Evolutionary conservation across 92 coral and sea anemone genomes (phyloP), one percentile per base, ranked within the genome.

Genomic region (Porites evermanni): DNA sequence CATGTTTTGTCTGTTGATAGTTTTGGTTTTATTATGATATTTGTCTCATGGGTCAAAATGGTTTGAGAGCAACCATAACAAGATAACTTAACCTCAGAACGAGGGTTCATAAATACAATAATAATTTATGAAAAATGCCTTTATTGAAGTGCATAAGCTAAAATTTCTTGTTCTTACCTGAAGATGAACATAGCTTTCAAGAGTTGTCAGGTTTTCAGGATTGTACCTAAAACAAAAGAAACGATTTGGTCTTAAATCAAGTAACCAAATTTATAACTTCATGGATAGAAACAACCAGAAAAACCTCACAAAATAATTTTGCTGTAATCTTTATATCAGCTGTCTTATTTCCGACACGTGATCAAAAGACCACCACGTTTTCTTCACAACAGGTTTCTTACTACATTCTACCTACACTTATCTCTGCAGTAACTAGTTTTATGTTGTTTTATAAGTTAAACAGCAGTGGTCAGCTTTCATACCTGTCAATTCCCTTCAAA

Each of bases 401-500:
- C 24, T 4, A 56, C 2, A 13, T 12, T 26, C 29, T 9, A n/a
- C 23, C 29, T 70, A 8, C 59, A 18, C 12, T 24, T 4, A 10
- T 7, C 77, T 58, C 12, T 24, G 24, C 26, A 51, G 3, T 3
- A 8, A 14, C 19, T 11, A 52, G 74, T n/a, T 7, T 2, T 14
- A 14, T 0, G 68, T 14, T 3, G 53, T 63, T 83, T 1, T 53
- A 1, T 6, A 4, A 73, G 8, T 44, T 7, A 51, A 47, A 12
- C 14, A 24, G 9, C 21, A 73, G 18, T 12, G 16, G 21, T 53
- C 5, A 0, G 19, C 1, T 12, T 32, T 17, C 72, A 60, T 93
- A 97, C 99, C 99, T 88, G 87, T 97, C 96, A 60, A 97, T 97
- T 73, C 99, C 99, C 24, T 93, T 95, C 78, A 97, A 88, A 91